These are phyloP conservation scores for Volucella bombylans DNA, from an alignment of 2,888 invertebrate species.

Conservation along the genomic window DNA sequence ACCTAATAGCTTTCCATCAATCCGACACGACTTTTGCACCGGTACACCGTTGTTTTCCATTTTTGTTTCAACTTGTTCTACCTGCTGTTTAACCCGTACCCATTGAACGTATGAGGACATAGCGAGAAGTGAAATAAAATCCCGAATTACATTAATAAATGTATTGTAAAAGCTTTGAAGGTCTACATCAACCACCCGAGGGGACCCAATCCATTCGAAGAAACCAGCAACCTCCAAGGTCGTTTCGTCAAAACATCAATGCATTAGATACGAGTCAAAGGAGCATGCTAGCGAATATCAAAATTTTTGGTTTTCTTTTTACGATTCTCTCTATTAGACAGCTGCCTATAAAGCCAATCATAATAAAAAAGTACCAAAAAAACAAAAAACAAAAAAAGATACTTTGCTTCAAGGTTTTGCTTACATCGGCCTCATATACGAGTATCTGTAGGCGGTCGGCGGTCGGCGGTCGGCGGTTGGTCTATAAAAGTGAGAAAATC, in stretches of 20 bases:
- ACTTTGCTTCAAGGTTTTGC: background rate
- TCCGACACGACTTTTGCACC: constrained; percentile 42
- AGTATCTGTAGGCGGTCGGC: background rate
- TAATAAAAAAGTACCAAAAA: constrained; percentile 64
- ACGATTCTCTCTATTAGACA: constrained; percentile 70
- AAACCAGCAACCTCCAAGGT: background rate
- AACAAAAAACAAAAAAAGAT: constrained; percentile 27
- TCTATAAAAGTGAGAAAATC: constrained; percentile 15
- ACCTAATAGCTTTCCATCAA: constrained; percentile 66
- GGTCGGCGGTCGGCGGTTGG: background rate
- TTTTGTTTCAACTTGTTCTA: constrained; percentile 14
- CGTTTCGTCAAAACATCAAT: constrained; percentile 61
- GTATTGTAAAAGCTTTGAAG: constrained; percentile 51
- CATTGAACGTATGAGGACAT: constrained; percentile 2
- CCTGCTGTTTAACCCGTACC: constrained; percentile 15
- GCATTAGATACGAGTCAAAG: constrained; percentile 52
- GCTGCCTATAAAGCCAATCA: constrained; percentile 72
- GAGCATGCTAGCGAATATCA: constrained; percentile 60
- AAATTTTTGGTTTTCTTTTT: constrained; percentile 54
- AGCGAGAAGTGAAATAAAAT: constrained; percentile 51
- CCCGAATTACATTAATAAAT: constrained; percentile 69
- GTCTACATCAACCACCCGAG: constrained; percentile 2
- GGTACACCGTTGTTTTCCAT: constrained; percentile 26
- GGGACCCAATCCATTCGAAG: constrained; percentile 4
- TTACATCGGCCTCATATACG: background rate